Base-by-base conservation (phyloP, 2,888 invertebrate species). In the Orchesella flavescens region DNA sequence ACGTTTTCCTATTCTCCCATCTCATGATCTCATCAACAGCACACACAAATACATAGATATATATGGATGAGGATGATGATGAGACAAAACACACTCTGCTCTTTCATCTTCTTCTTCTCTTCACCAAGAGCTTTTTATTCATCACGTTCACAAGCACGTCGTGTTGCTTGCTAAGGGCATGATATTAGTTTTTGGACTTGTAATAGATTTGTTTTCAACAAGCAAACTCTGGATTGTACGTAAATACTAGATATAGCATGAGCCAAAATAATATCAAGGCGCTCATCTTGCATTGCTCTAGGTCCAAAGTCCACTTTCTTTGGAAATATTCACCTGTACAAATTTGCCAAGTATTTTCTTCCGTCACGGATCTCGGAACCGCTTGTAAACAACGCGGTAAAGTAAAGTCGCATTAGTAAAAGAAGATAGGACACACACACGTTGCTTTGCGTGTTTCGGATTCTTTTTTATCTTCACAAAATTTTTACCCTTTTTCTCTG, bases 1-100 rank as follows among this genome's bases (percentile, higher is more conserved):
- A 74, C 74, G 74, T 63, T 43, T 63, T 74, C 61, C 63, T 34
- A 71, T 49, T 15, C 71, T 9, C 71, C 23, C 55, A 49, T 74
- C 61, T 63, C 61, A 59, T 46, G 61, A 44, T 74, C 44, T 74
- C 61, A 73, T 63, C 24, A 44, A 63, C 49, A 34, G 34, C 34
- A 34, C 34, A 34, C n/a, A n/a, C n/a, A n/a, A n/a, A 34, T 34
- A 34, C 34, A 34, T 34, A 7, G 34, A 34, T 7, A 34, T 7
- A 34, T 34, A 7, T 34, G 3, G 34, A 34, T 34, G 7, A 34
- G 34, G 34, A 34, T 34, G 34, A 34, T 34, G 7, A 34, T 2
- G 34, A 34, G 34, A 34, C 34, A 4, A 21, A 23, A 55, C 55
- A 55, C 23, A 53, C 34, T 10, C 23, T 66, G 23, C 46, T 61